Evolutionary conservation across 37 sponge, comb jelly and placozoan genomes (phyloP), one percentile per base, ranked within the genome.

Genomic region (Hexactinellida sp.): DNA sequence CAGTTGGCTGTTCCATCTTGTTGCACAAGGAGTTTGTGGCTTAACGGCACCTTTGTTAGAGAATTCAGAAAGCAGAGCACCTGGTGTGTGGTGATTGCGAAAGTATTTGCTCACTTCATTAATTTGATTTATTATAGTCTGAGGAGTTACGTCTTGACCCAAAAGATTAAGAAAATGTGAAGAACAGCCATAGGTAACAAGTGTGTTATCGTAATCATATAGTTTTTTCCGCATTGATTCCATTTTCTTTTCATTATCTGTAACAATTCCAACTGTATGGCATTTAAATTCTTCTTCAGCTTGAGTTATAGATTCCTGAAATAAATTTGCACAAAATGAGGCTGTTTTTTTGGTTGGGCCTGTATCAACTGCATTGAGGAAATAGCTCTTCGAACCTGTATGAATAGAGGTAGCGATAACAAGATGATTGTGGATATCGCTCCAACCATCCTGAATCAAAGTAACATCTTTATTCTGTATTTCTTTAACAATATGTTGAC

Each of bases 341-440:
- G 47, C 47, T 16, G 47, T 41, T 41, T 41, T 41, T 41, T 41
- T 5, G 47, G 5, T 41, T 41, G 47, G 13, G 13, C 47, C 47
- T 41, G 47, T 41, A 41, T 41, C 47, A 41, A 41, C 47, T 41
- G 47, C 47, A 41, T 41, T 41, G 47, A 41, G 47, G 47, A 63
- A 63, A 63, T 63, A 63, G 30, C 32, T 63, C 13, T 63, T 63
- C 76, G 76, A 63, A 28, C 76, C 76, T 28, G 76, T 63, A 63
- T 63, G 76, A 25, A 63, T 63, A 63, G 76, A 63, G 76, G 76
- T 63, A 63, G 76, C 25, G 32, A 63, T 63, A n/a, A 63, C 76
- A 63, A n/a, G 76, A 63, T 63, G 3, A 63, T 63, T 63, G 76
- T 63, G 76, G 76, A 63, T 63, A 63, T 63, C 76, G 34, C 76